These are phyloP conservation scores for Herpailurus yagouaroundi DNA, from an alignment of 2,113 vertebrate genomes.

Conservation along the genomic window DNA sequence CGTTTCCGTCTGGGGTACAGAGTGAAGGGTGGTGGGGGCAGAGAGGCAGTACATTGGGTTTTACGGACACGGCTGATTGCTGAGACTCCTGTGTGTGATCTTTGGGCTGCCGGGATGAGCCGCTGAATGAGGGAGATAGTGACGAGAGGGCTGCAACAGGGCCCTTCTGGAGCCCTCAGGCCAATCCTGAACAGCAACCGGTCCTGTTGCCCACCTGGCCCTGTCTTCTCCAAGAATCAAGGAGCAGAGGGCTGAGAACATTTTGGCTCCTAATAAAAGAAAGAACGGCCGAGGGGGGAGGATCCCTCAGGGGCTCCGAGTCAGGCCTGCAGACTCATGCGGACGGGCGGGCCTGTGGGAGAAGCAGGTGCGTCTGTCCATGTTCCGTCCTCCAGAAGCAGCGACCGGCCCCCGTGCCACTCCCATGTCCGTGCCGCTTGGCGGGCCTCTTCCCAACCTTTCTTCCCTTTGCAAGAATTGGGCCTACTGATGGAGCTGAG, in stretches of 20 bases:
- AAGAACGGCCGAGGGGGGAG: not conserved
- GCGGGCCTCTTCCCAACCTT: not conserved
- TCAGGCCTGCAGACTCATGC: not conserved
- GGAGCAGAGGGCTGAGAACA: not conserved
- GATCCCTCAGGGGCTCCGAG: not conserved
- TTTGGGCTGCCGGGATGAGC: not conserved
- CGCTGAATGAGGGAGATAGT: not conserved
- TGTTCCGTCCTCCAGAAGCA: not conserved
- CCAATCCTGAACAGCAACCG: not conserved
- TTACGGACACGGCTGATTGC: not conserved
- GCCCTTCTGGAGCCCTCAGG: not conserved
- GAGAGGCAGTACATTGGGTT: not conserved
- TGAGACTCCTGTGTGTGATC: not conserved
- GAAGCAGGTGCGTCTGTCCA: rapidly evolving
- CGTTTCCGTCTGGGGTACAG: not conserved
- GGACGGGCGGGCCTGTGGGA: not conserved
- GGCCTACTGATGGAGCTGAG: not conserved
- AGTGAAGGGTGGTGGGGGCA: not conserved
- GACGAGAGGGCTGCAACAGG: not conserved
- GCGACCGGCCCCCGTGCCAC: too few species aligned
- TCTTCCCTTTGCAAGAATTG: not conserved
- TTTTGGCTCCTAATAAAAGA: not conserved
- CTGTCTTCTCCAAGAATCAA: not conserved
- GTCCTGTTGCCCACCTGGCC: not conserved
- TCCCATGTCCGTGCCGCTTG: rapidly evolving